Evolutionary conservation across 1,140 invertebrate species (phyloP), one percentile per base, ranked within the genome.

Genomic region (Aporrectodea caliginosa): DNA sequence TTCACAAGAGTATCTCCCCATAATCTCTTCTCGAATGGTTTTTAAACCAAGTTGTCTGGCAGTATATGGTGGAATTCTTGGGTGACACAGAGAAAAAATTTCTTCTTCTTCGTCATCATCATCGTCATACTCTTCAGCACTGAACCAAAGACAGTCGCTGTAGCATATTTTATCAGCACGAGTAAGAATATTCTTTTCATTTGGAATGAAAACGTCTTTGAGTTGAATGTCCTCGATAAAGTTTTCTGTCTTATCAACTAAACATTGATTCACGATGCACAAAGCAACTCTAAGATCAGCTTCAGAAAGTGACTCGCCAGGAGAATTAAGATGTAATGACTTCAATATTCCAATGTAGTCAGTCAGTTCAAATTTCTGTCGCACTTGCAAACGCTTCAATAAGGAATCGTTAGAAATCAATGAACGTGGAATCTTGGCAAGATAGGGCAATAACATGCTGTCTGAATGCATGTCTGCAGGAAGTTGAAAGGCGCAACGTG

Each of bases 81-180:
- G n/a, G n/a, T n/a, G n/a, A n/a, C n/a, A n/a, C n/a, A n/a, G n/a
- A n/a, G n/a, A n/a, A n/a, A n/a, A n/a, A n/a, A n/a, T n/a, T n/a
- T n/a, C n/a, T n/a, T n/a, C n/a, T n/a, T n/a, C n/a, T n/a, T n/a
- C n/a, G 73, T 34, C 16, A 79, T 74, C n/a, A 2, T 43, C 58
- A 58, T 75, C 58, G 33, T 35, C 16, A 76, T 35, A 6, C 31
- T 16, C 68, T 34, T 33, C n/a, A 32, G 75, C 31, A 29, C 1
- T 32, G 30, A 33, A 58, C 78, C 35, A 75, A 27, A 22, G n/a
- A 31, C 34, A 69, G 33, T 79, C 68, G 32, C 69, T 75, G 33
- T 75, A 79, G 30, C 31, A 69, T 16, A 75, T 16, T 16, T 35
- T 22, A 29, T 29, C 43, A 1, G 73, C 27, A 35, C 73, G 73